These are phyloP conservation scores for Metaphire vulgaris DNA, from an alignment of 1,140 invertebrate genomes.

Conservation along the genomic window DNA sequence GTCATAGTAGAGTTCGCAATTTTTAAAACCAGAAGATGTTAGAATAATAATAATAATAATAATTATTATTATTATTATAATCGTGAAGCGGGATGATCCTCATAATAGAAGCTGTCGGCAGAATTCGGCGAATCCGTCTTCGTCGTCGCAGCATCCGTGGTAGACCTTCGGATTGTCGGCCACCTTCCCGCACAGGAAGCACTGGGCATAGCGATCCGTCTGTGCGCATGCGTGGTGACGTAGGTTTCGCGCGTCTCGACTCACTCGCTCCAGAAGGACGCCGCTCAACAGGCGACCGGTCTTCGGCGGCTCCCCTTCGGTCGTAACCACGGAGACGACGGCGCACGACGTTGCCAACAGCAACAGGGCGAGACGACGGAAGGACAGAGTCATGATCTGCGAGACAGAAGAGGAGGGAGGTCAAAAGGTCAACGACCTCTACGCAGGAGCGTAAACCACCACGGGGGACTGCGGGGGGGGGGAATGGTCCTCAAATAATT, in stretches of 20 bases:
- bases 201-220: background rate
- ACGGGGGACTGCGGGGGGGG: no score
- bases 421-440: no score
- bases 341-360: background rate
- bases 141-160: background rate
- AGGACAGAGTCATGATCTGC: background rate
- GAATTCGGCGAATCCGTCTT: background rate
- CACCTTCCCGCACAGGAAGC: background rate
- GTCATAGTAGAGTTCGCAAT: no score
- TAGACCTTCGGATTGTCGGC: background rate
- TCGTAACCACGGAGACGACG: background rate
- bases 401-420: no score
- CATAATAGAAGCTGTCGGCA: background rate
- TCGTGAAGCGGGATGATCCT: no score
- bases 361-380: background rate
- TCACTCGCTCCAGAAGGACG: background rate
- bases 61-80: no score
- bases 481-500: no score
- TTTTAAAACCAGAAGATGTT: no score
- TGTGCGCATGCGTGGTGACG: background rate
- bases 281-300: background rate
- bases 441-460: no score
- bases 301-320: background rate
- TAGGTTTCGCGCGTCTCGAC: background rate
- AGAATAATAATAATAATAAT: no score